Conservation (phyloP, 2,113 vertebrate species). For the Dasyprocta punctata region DNA sequence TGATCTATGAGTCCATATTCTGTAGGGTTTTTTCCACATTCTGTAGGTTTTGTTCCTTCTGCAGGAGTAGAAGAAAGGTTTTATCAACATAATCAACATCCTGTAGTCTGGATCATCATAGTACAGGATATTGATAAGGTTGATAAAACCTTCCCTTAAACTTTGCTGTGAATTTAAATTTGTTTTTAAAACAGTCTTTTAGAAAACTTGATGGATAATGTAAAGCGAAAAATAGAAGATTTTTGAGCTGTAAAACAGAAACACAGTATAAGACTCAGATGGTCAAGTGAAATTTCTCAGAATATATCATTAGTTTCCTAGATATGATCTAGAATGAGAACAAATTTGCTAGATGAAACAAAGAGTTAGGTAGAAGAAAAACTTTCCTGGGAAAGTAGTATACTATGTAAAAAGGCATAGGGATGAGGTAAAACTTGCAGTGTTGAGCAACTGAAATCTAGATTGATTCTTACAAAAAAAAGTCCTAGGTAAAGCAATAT, state of each 20-base stretch:
- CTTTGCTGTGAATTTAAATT: background rate
- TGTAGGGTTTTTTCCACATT: background rate
- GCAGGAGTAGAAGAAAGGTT: background rate
- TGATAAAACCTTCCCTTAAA: background rate
- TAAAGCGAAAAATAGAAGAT: background rate
- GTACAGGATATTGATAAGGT: background rate
- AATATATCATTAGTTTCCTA: background rate
- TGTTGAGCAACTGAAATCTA: background rate
- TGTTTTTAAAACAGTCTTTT: background rate
- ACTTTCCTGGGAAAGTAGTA: background rate
- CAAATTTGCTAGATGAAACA: background rate
- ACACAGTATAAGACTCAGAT: background rate
- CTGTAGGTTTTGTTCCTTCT: background rate
- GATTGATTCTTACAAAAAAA: background rate
- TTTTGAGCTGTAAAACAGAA: background rate
- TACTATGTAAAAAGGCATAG: background rate
- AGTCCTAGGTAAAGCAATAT: background rate
- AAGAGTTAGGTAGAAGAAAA: background rate
- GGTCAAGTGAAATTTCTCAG: background rate
- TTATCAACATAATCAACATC: background rate
- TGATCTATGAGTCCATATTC: background rate
- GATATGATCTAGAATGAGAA: background rate
- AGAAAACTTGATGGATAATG: background rate
- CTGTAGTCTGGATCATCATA: background rate
- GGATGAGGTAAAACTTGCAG: background rate